Evolutionary conservation across 1,140 invertebrate genomes (phyloP).

Genomic region (Papilio xuthus): DNA sequence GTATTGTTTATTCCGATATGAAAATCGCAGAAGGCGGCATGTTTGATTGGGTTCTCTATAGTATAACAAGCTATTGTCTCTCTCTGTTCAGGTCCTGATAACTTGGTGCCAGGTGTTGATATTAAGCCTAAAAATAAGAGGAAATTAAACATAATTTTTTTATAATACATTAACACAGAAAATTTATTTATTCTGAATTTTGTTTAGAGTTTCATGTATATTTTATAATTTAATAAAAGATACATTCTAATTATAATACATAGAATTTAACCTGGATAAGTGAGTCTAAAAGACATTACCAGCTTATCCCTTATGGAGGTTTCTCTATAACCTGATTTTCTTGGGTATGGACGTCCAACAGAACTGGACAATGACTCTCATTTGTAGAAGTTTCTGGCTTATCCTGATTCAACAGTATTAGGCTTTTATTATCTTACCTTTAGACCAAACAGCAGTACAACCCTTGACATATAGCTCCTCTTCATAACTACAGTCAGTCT

Average conservation of each 20-base stretch:
- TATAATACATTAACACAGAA: no score
- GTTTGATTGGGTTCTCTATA: slow-evolving; percentile 89
- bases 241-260: no score
- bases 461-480: slow-evolving; percentile 95
- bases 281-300: no score
- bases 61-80: slow-evolving; percentile 88
- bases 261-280: no score
- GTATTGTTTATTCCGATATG: slow-evolving; percentile 82
- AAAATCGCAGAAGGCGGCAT: slow-evolving; percentile 92
- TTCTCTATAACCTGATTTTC: no score
- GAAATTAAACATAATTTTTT: slow-evolving; percentile 12
- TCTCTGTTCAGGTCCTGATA: slow-evolving; percentile 74
- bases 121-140: slow-evolving; percentile 63
- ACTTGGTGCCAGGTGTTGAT: slow-evolving; percentile 74
- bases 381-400: no score
- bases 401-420: not conserved
- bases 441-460: slow-evolving; percentile 91
- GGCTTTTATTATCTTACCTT: slow-evolving; percentile 71
- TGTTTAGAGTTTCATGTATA: no score
- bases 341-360: no score
- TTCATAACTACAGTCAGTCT: slow-evolving; percentile 83
- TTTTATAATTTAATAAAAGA: no score
- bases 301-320: no score
- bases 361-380: no score
- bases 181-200: no score